Evolutionary conservation across 1,140 invertebrate species (phyloP).

Genomic region (Arion vulgaris): DNA sequence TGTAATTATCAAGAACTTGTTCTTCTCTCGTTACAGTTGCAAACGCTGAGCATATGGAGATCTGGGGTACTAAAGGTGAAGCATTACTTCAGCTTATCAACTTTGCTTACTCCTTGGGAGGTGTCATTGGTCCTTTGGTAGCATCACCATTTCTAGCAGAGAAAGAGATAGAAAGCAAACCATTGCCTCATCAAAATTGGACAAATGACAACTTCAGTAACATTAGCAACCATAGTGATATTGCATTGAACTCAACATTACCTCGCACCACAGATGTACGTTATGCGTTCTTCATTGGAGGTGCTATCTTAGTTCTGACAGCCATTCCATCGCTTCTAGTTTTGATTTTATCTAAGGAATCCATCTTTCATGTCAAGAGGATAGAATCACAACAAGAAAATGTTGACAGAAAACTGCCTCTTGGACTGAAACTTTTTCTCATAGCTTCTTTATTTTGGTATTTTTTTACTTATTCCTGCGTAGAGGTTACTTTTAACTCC

Average conservation of each 20-base stretch:
- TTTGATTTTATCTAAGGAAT: neutral
- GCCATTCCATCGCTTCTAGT: conserved; percentile 24
- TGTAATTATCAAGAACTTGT: too few relatives aligned
- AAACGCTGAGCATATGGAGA: conserved; percentile 72
- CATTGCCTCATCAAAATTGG: neutral
- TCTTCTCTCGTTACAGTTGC: conserved; percentile 61
- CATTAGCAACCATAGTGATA: too few relatives aligned
- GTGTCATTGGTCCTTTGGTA: conserved; percentile 49
- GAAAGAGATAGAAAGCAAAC: neutral
- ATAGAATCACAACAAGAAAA: neutral
- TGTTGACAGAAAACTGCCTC: conserved; percentile 11
- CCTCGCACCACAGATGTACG: conserved; percentile 13
- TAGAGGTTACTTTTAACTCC: conserved; percentile 50
- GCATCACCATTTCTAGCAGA: conserved; percentile 51
- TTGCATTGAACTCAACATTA: neutral
- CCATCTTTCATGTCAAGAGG: neutral
- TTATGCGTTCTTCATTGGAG: conserved; percentile 40
- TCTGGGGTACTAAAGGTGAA: conserved; percentile 72
- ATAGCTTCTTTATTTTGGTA: conserved; percentile 6
- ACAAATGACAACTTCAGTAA: neutral
- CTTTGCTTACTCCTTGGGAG: conserved; percentile 54
- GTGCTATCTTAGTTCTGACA: conserved; percentile 25
- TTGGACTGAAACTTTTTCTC: conserved; percentile 34
- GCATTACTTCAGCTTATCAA: conserved; percentile 48
- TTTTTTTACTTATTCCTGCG: conserved; percentile 45